phyloP scores from a whole-genome alignment of 2,888 invertebrate genomes.

The Eurytoma californica region DNA sequence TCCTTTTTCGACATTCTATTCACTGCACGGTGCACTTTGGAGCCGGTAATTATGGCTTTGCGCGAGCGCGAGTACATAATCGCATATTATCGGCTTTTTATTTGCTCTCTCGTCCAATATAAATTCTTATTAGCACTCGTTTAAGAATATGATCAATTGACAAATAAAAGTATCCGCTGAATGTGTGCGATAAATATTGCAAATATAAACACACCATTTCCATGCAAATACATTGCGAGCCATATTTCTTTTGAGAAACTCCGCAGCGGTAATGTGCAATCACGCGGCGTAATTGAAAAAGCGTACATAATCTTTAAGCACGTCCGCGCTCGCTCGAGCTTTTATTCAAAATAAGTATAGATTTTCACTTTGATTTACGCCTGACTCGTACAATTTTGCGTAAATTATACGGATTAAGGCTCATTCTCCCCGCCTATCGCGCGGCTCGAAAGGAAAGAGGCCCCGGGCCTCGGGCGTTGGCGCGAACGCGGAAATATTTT shows the following conservation, averaged over 20 bases:
- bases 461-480: no score
- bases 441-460: no score
- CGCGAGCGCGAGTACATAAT: not conserved
- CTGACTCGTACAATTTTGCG: not conserved
- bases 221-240: conserved; percentile 14
- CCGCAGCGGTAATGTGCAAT: conserved; percentile 12
- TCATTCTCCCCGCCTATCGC: not conserved
- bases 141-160: conserved; percentile 1
- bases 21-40: no score
- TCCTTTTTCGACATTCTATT: no score
- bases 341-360: conserved; percentile 27
- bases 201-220: conserved; percentile 14
- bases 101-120: not conserved
- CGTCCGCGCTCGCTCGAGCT: not conserved
- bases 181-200: not conserved
- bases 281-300: conserved; percentile 25
- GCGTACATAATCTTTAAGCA: conserved; percentile 8
- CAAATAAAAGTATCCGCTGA: not conserved
- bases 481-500: no score
- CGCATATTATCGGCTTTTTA: not conserved
- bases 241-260: conserved; percentile 18
- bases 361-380: conserved; percentile 39
- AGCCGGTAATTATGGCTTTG: no score
- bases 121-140: conserved; percentile 12
- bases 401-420: conserved; percentile 33